Evolutionary conservation across 1,140 invertebrate genomes (phyloP).

Genomic region (Orussus abietinus): DNA sequence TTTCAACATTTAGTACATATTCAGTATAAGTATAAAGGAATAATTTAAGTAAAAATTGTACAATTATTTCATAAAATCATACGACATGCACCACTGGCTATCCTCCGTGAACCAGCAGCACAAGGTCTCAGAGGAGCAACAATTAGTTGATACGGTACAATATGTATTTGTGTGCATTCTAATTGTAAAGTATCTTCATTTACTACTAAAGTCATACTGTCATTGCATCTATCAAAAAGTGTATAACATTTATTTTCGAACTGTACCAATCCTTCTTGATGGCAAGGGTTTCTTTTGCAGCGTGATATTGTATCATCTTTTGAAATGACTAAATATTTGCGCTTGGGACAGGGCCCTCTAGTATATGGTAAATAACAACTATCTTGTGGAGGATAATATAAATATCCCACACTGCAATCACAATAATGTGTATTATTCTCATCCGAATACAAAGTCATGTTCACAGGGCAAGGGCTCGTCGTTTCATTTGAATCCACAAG

Average conservation of each 20-base stretch:
- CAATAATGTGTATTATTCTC: slow-evolving; percentile 7
- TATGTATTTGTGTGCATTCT: neutral
- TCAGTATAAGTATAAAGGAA: too few relatives aligned
- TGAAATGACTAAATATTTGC: slow-evolving; percentile 53
- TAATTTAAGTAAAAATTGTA: too few relatives aligned
- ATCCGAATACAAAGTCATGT: neutral
- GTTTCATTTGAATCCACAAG: too few relatives aligned
- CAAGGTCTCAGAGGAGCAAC: slow-evolving; percentile 1
- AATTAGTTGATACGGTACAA: slow-evolving; percentile 6
- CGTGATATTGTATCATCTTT: slow-evolving; percentile 51
- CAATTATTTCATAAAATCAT: too few relatives aligned
- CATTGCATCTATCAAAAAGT: slow-evolving; percentile 22
- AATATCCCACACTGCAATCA: slow-evolving; percentile 35
- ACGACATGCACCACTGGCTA: slow-evolving; percentile 18
- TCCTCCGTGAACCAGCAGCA: slow-evolving; percentile 17
- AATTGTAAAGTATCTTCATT: slow-evolving; percentile 1
- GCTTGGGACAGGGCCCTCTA: slow-evolving; percentile 54
- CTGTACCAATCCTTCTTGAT: slow-evolving; percentile 37
- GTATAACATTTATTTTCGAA: slow-evolving; percentile 49
- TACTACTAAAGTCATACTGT: neutral
- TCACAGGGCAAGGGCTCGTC: neutral
- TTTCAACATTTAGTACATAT: too few relatives aligned
- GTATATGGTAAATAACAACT: slow-evolving; percentile 56
- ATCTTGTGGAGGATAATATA: slow-evolving; percentile 56
- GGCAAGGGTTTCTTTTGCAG: slow-evolving; percentile 56